Evolutionary conservation across 2,113 vertebrate species (phyloP), one percentile per base, ranked within the genome.

Genomic region (Crocuta crocuta): DNA sequence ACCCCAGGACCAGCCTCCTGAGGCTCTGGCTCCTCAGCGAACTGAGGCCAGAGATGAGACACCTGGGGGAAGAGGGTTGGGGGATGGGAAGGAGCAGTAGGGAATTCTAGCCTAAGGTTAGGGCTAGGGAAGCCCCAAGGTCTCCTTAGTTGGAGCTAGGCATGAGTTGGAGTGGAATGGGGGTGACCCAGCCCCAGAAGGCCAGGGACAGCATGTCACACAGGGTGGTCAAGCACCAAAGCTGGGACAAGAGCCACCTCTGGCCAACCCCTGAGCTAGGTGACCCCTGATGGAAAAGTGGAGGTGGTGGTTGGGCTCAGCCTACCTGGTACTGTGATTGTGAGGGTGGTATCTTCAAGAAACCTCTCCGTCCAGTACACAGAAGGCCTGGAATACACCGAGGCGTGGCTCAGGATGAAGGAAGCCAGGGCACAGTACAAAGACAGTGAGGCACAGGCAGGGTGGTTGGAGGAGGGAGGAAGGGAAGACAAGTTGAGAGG

Each of bases 281-380:
- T 7, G 12, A 76, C 74, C 43, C 13, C 74, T 39, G n/a, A 31
- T 12, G 15, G 66, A 45, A 35, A 68, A 43, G n/a, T 16, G 31
- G 39, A 63, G 85, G 12, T 13, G 12, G 31, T 31, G 39, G 31
- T 55, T 1, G 28, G 73, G 45, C 15, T 15, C 53, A 7, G 48
- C 98, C 94, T 95, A 98, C 98, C 90, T 0, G 98, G 98, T 21
- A 97, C 33, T 0, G 98, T 98, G 93, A 91, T 26, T 2, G 74
- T 61, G 13, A 96, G 96, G 2, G 95, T 98, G 48, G 97, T 92
- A 1, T 95, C 87, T 39, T 96, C 39, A 0, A 94, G 96, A 61
- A 98, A 93, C 48, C 97, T 96, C 81, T 98, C 97, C 0, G 94
- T 96, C 98, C 98, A 98, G 58, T 98, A 98, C 31, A 98, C 96